phyloP scores from a whole-genome alignment of 2,797 vertebrate species.

The Lacerta agilis region DNA sequence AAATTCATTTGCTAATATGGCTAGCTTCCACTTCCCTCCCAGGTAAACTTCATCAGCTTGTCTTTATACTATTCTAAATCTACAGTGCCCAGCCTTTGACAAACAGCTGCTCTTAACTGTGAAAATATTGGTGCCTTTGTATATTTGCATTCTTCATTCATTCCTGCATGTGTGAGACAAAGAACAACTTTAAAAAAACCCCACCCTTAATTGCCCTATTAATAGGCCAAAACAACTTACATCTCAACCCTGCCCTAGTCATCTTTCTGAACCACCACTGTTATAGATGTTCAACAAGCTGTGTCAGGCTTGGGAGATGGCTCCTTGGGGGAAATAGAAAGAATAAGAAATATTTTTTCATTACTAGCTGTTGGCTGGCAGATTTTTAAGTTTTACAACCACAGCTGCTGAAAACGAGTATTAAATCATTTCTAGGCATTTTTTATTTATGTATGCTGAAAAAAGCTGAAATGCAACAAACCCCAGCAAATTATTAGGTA shows the following conservation, averaged over 20 bases:
- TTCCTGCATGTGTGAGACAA: slow-evolving; percentile 3
- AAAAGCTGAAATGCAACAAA: slow-evolving; percentile 40
- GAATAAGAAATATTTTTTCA: slow-evolving; percentile 49
- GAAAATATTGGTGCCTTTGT: slow-evolving; percentile 9
- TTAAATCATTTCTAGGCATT: slow-evolving; percentile 46
- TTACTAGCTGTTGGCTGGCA: slow-evolving; percentile 41
- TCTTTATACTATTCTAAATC: background rate
- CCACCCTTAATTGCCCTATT: slow-evolving; percentile 1
- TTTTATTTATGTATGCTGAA: slow-evolving; percentile 38
- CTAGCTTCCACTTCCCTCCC: background rate
- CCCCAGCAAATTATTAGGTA: slow-evolving; percentile 12
- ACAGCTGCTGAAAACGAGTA: slow-evolving; percentile 22
- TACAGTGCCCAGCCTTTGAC: background rate
- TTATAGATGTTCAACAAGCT: slow-evolving; percentile 62
- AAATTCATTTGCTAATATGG: background rate
- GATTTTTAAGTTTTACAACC: slow-evolving; percentile 33
- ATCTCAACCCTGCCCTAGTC: slow-evolving; percentile 18
- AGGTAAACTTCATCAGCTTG: background rate
- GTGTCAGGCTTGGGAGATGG: slow-evolving; percentile 57
- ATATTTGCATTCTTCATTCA: background rate
- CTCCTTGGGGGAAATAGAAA: slow-evolving; percentile 41
- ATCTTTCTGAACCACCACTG: slow-evolving; percentile 33
- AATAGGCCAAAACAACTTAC: background rate
- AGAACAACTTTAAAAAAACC: slow-evolving; percentile 22
- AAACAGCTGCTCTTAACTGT: background rate